phyloP scores from a whole-genome alignment of 2,113 vertebrate genomes.

The Bettongia penicillata region DNA sequence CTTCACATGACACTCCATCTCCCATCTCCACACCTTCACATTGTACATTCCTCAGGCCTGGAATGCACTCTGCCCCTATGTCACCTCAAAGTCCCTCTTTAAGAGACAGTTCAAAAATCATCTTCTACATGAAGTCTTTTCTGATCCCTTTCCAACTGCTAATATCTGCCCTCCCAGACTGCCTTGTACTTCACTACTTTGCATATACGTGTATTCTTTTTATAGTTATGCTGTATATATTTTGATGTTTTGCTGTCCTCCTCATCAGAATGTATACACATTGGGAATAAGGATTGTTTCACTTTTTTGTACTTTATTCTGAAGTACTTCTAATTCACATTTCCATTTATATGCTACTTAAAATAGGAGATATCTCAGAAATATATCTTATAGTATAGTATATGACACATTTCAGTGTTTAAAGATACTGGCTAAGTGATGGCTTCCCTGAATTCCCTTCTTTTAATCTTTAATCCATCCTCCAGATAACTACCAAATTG shows the following conservation, averaged over 20 bases:
- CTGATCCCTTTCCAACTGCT: background rate
- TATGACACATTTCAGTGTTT: background rate
- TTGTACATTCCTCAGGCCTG: too few relatives aligned
- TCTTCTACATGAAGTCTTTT: background rate
- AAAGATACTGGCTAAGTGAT: background rate
- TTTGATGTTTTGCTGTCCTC: too few relatives aligned
- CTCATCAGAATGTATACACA: too few relatives aligned
- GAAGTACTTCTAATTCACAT: constrained; percentile 48
- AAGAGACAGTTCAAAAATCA: too few relatives aligned
- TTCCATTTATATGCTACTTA: background rate
- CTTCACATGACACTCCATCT: background rate
- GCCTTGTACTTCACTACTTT: background rate
- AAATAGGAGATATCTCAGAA: constrained; percentile 27
- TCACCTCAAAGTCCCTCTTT: background rate
- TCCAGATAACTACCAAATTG: background rate
- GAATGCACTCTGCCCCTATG: too few relatives aligned
- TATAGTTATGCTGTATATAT: background rate
- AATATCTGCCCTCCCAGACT: background rate
- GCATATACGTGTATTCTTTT: background rate
- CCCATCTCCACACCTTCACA: too few relatives aligned
- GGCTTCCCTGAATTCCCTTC: background rate
- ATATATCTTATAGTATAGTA: background rate
- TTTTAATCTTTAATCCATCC: background rate
- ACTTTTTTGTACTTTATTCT: background rate
- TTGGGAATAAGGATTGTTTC: too few relatives aligned